phyloP scores from a whole-genome alignment of 2,888 invertebrate genomes.

The Thereva nobilitata region DNA sequence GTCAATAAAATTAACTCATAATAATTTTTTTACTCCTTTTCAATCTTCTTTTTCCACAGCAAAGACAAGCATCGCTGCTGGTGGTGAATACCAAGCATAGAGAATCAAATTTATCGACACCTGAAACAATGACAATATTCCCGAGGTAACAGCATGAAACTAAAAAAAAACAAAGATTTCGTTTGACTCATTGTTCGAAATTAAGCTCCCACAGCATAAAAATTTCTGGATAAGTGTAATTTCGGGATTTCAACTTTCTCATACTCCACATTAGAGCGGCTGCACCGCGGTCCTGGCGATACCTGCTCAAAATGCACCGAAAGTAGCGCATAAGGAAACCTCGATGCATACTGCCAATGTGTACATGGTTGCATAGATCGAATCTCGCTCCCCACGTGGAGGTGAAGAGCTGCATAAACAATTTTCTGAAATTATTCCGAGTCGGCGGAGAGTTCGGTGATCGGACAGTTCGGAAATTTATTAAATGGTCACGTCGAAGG shows the following conservation, averaged over 20 bases:
- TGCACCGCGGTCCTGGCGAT: conserved; percentile 14
- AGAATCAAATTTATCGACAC: background rate
- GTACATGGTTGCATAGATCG: background rate
- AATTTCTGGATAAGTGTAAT: conserved; percentile 18
- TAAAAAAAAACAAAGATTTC: no score
- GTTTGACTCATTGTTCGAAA: background rate
- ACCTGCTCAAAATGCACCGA: conserved; percentile 28
- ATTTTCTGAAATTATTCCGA: conserved; percentile 28
- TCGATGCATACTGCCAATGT: conserved; percentile 3
- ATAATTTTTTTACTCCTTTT: conserved; percentile 22
- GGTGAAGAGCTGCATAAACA: conserved; percentile 10
- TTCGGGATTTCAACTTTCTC: conserved; percentile 29
- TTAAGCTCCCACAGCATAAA: conserved; percentile 19
- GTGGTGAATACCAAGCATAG: conserved; percentile 17
- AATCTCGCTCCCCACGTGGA: conserved; percentile 17
- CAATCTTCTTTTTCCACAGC: conserved; percentile 6
- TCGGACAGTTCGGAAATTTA: conserved; percentile 31
- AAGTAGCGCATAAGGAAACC: conserved; percentile 8
- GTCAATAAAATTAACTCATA: conserved; percentile 33
- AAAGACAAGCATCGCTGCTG: background rate
- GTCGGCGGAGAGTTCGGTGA: conserved; percentile 20
- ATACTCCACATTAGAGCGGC: conserved; percentile 21
- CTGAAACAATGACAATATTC: no score
- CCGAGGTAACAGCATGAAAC: no score
- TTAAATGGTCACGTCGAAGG: conserved; percentile 36